Conservation (phyloP, 2,888 invertebrate species). For the Rhorus exstirpatorius region DNA sequence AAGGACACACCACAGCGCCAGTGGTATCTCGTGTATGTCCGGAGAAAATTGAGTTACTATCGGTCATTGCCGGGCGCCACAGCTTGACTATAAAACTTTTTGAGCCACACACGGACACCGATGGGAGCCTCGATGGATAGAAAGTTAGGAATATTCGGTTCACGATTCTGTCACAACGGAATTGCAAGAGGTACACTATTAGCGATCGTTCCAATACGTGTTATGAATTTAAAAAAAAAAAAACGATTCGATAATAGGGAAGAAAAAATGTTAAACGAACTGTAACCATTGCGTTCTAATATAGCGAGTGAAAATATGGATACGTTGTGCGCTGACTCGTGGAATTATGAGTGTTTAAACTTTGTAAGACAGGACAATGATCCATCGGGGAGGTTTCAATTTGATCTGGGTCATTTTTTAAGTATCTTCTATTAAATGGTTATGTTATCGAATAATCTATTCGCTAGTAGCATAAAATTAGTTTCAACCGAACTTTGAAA, state of each 20-base stretch:
- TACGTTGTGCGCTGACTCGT: background rate
- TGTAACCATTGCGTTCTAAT: background rate
- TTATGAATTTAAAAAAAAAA: slow-evolving; percentile 7
- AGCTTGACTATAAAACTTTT: slow-evolving; percentile 33
- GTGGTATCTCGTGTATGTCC: slow-evolving; percentile 17
- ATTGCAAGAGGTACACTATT: slow-evolving; percentile 31
- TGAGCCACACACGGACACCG: slow-evolving; percentile 3
- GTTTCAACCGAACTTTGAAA: background rate
- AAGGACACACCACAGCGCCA: background rate
- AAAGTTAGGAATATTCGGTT: slow-evolving; percentile 32
- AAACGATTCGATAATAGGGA: slow-evolving; percentile 5
- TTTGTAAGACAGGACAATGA: background rate
- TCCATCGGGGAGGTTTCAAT: background rate
- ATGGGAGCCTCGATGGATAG: slow-evolving; percentile 17
- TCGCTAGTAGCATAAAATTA: background rate
- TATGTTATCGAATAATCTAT: background rate
- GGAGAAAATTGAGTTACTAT: slow-evolving; percentile 65
- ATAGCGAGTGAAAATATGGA: background rate
- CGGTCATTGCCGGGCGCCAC: slow-evolving; percentile 51
- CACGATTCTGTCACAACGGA: slow-evolving; percentile 43
- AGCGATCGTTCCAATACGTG: slow-evolving; percentile 41
- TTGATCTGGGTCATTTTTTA: background rate
- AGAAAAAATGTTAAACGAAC: background rate
- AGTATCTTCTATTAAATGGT: background rate
- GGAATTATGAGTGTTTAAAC: background rate